Base-by-base conservation (phyloP, 2,113 vertebrate species). In the Albula glossodonta region DNA sequence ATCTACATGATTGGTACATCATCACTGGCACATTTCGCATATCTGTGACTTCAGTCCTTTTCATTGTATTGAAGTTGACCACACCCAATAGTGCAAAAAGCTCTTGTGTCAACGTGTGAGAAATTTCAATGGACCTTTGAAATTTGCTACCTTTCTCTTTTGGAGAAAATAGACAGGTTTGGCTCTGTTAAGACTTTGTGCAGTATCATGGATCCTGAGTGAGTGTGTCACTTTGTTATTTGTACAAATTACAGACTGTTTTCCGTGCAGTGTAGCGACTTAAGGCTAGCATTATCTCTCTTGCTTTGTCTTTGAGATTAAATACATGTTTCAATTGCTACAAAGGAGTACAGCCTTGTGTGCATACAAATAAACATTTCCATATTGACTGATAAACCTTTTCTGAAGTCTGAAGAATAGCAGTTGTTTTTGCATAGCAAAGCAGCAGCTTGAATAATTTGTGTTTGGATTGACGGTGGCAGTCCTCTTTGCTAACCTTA, bases 381-480 rank as follows among this genome's bases (percentile, higher is more conserved):
- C 31, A 41, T 41, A 41, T 41, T 41, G 31, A 41, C 31, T 41
- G 31, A 41, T 41, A 41, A 41, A 41, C 31, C 31, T 56, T 9
- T 56, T 56, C 50, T 80, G 41, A 80, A 80, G 48, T 7, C 41
- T 48, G 41, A 60, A 78, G 48, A 25, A 12, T 63, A 9, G 22
- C 52, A 2, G 31, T 57, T 56, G 57, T 51, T 83, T 57, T n/a
- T 81, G 85, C 63, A 85, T 51, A 80, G 83, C 63, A 57, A 87
- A 83, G 82, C 22, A 13, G 81, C 84, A 84, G 81, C 60, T 53
- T 22, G n/a, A 83, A 86, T 81, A 79, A 82, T 82, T 78, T 70
- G 15, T 80, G 66, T 56, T 79, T 79, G 56, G 78, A 86, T 84
- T 87, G 56, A 84, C 78, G 83, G 74, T 83, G 87, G 83, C 48